Percentiles rank a stretch among this genome's conserved stretches.
phyloP scores from a whole-genome alignment of 2,888 invertebrate species.

The Epistrophe grossulariae region DNA sequence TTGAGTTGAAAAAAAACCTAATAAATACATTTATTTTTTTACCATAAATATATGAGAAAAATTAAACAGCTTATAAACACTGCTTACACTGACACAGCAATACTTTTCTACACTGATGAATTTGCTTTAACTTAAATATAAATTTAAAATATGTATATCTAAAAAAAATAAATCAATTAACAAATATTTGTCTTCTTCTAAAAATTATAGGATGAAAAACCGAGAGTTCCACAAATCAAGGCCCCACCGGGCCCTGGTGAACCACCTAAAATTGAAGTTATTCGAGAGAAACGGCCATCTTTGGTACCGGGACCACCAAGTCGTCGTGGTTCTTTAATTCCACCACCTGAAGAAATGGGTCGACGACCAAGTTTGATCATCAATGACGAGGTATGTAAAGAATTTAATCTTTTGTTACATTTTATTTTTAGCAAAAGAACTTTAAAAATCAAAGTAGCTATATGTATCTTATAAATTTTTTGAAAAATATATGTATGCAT shows the following conservation, averaged over 20 bases:
- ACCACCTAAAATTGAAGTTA: conserved; percentile 94
- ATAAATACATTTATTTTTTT: too few relatives aligned
- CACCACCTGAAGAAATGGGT: conserved; percentile 94
- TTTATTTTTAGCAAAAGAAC: neutral
- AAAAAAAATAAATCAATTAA: neutral
- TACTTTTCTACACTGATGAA: neutral
- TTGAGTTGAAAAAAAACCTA: too few relatives aligned
- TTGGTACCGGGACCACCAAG: conserved; percentile 88
- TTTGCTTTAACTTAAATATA: neutral
- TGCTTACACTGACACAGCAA: neutral
- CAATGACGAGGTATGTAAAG: conserved; percentile 93
- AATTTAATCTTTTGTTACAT: neutral
- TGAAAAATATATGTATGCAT: too few relatives aligned
- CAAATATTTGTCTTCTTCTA: neutral
- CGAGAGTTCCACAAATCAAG: conserved; percentile 88
- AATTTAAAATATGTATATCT: neutral
- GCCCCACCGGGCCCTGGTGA: conserved; percentile 86
- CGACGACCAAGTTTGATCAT: conserved; percentile 95
- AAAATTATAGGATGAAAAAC: conserved; percentile 80
- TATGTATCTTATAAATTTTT: neutral
- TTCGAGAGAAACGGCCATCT: conserved; percentile 93
- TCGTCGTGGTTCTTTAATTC: conserved; percentile 93
- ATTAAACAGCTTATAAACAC: neutral
- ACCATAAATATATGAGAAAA: neutral
- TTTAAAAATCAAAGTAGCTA: neutral